phyloP scores from a whole-genome alignment of 2,888 invertebrate species.

The Spisula subtruncata region DNA sequence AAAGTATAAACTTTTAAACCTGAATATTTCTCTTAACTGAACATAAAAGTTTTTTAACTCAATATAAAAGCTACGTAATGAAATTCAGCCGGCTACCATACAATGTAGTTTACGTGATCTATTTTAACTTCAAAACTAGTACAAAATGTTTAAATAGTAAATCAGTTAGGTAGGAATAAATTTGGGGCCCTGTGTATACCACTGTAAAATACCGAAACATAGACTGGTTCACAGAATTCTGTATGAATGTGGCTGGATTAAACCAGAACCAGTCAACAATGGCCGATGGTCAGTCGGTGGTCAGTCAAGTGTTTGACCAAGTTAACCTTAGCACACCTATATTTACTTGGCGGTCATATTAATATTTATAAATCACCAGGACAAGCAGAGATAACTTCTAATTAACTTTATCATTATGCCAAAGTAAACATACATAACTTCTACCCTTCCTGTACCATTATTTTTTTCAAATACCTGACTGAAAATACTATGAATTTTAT shows the following conservation, averaged over 20 bases:
- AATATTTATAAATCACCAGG: background rate
- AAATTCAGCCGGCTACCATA: background rate
- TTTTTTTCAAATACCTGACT: too few relatives aligned
- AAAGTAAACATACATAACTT: background rate
- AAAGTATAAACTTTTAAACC: constrained; percentile 28
- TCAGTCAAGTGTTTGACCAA: background rate
- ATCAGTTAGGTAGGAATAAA: background rate
- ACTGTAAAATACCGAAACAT: background rate
- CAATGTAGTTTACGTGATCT: background rate
- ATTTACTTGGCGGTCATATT: background rate
- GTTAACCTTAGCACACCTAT: background rate
- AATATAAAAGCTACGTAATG: background rate
- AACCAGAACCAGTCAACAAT: constrained; percentile 9
- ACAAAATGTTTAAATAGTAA: background rate
- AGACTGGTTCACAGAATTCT: background rate
- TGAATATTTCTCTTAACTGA: background rate
- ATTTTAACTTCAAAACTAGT: constrained; percentile 8
- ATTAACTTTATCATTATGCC: background rate
- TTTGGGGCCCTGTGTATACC: background rate
- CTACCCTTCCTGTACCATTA: background rate
- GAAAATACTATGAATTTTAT: too few relatives aligned
- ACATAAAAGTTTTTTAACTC: constrained; percentile 15
- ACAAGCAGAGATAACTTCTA: background rate
- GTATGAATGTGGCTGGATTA: background rate
- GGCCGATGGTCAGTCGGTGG: too few relatives aligned